A percentile compares a stretch with the other conserved stretches of the same genome.
phyloP scores from a whole-genome alignment of 2,113 vertebrate species.

The Serilophus lunatus region DNA sequence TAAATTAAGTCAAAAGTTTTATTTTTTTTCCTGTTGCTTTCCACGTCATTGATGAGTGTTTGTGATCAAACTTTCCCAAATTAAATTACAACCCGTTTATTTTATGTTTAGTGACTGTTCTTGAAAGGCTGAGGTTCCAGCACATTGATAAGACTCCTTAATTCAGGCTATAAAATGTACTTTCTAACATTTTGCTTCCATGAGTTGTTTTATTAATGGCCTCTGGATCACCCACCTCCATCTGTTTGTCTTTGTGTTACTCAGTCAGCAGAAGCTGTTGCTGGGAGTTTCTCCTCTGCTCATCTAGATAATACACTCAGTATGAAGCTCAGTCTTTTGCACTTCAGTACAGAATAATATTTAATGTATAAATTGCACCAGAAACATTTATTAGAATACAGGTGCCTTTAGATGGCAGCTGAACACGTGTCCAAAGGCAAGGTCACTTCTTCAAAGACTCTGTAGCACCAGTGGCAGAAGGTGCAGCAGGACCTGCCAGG shows the following conservation, averaged over 20 bases:
- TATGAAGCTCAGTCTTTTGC: neutral
- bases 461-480: neutral
- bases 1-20: constrained; percentile 9
- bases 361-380: neutral
- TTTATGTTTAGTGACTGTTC: neutral
- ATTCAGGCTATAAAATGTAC: neutral
- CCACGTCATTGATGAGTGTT: neutral
- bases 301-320: neutral
- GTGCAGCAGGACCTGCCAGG: neutral
- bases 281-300: neutral
- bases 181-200: neutral
- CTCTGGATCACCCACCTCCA: neutral
- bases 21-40: neutral
- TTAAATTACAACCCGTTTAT: neutral
- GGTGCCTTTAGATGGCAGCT: neutral
- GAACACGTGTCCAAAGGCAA: neutral
- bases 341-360: neutral
- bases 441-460: neutral
- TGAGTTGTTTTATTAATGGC: neutral
- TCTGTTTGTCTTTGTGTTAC: neutral
- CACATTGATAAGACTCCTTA: neutral
- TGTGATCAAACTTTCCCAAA: neutral
- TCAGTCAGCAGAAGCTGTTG: neutral
- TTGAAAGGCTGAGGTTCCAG: neutral
- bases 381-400: neutral